Base-by-base conservation (phyloP, 2,797 vertebrate genomes). In the Fratercula arctica region DNA sequence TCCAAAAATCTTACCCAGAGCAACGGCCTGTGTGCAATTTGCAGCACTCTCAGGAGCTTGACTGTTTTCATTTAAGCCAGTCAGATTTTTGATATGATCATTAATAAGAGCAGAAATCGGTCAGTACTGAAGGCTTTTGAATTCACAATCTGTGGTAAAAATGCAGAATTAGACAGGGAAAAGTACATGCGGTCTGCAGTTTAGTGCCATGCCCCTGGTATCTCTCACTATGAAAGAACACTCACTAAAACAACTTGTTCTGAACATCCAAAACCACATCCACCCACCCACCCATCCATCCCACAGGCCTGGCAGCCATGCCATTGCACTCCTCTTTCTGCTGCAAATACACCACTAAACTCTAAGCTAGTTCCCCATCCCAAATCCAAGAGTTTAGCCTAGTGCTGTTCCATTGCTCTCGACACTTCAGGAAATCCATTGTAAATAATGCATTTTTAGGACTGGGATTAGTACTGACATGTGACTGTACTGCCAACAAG, bases 21-120 rank as follows among this genome's bases (percentile, higher is more conserved):
- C 33, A 54, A 15, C 0, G 11, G 16, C 39, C 18, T 13, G 18
- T 0, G 2, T 16, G 35, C 53, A 15, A 31, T 17, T 10, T 14
- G 51, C 43, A 80, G 31, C 13, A 6, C 43, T 41, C 29, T 7
- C 2, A 33, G 23, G 4, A 48, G 13, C 26, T 24, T 19, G 24
- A 23, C 10, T 16, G 9, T 43, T 80, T 37, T 37, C 33, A 18
- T 50, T 56, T 17, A 41, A 46, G 3, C 7, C 26, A 45, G 24
- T 4, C 24, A 41, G 17, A 37, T 50, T 70, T 93, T 73, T 4
- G 6, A 70, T 16, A 29, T 3, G 3, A 28, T 37, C 33, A 39
- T 67, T 48, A n/a, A 1, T 24, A 54, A 63, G 7, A 66, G 28
- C 3, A 28, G 59, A 79, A 68, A 33, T 2, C 43, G 35, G 19